Base-by-base conservation (phyloP, 1,140 invertebrate genomes). In the Zaprionus davidi region DNA sequence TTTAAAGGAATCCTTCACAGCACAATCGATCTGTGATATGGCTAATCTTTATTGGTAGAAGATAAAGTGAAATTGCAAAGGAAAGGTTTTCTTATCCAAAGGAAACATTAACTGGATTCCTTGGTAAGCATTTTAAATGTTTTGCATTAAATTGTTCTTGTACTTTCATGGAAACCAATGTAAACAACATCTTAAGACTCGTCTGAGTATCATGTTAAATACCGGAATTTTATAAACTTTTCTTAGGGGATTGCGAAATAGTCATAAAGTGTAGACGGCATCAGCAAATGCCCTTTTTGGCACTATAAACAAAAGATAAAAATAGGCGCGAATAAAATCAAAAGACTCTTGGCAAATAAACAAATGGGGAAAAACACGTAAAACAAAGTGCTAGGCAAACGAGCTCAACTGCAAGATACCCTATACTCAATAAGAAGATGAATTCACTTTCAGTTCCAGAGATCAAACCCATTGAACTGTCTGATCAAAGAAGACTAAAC, bases 291-390 rank as follows among this genome's bases (percentile, higher is more conserved):
- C 62, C 13, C 11, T 9, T 36, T 38, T 68, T 46, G 15, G 7
- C 0, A 62, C 56, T 38, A 41, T 51, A 46, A 38, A 22, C 60
- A 73, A 15, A 22, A 44, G 31, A 56, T 26, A 46, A 64, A 64
- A 51, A 64, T 28, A 17, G 26, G 24, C 11, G 24, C 24, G 31
- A 60, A 26, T 38, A 73, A 78, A 78, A 71, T 51, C 5, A 41
- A 64, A 69, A 71, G 63, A 64, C 28, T 5, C 49, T 15, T 46
- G 57, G 49, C 49, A 63, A 82, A 82, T 82, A 79, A 72, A 82
- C 67, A 79, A 68, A 62, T 58, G 20, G 7, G 7, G 3, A 5
- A 3, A 41, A 22, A 51, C 46, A 20, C 46, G 17, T 46, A 46
- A 46, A 46, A 13, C 5, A 2, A 46, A 9, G 41, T 7, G 5